A percentile compares a stretch with the other conserved stretches of the same genome.
These are phyloP conservation scores for Danio choprae DNA, from an alignment of 2,797 vertebrate species.

Conservation along the genomic window DNA sequence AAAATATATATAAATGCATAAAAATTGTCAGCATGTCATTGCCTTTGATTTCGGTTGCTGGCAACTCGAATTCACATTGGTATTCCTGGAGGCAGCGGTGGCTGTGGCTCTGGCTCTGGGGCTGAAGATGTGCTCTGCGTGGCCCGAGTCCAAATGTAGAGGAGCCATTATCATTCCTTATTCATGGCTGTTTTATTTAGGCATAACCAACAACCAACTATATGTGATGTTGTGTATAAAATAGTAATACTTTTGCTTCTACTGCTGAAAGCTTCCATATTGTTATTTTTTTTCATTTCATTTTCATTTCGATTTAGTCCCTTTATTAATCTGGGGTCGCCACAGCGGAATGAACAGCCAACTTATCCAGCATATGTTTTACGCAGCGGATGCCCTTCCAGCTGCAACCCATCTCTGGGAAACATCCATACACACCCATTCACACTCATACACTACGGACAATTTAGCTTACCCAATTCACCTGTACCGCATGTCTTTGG, in stretches of 20 bases:
- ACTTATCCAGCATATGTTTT: too few relatives aligned
- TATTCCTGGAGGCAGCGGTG: slow-evolving; percentile 50
- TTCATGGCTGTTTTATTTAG: slow-evolving; percentile 44
- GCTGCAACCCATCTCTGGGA: too few relatives aligned
- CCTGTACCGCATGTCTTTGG: too few relatives aligned
- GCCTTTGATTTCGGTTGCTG: slow-evolving; percentile 37
- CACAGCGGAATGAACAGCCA: too few relatives aligned
- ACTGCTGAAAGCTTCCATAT: neutral
- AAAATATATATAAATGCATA: too few relatives aligned
- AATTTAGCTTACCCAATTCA: too few relatives aligned
- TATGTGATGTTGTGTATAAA: neutral
- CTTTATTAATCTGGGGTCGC: too few relatives aligned
- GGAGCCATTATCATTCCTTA: slow-evolving; percentile 51
- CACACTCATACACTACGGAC: too few relatives aligned
- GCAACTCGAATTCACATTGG: slow-evolving; percentile 47
- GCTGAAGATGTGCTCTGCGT: slow-evolving; percentile 46
- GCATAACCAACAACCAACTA: slow-evolving; percentile 1
- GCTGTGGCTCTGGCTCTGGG: slow-evolving; percentile 42
- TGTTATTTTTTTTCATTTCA: too few relatives aligned
- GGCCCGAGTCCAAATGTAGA: slow-evolving; percentile 41
- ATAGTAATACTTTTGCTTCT: neutral
- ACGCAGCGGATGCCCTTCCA: too few relatives aligned
- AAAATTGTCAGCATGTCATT: neutral
- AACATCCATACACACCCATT: too few relatives aligned
- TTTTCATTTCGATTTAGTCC: too few relatives aligned